Base-by-base conservation (phyloP, 37 sponge, comb jelly and placozoan genomes). In the Ephydatia muelleri region DNA sequence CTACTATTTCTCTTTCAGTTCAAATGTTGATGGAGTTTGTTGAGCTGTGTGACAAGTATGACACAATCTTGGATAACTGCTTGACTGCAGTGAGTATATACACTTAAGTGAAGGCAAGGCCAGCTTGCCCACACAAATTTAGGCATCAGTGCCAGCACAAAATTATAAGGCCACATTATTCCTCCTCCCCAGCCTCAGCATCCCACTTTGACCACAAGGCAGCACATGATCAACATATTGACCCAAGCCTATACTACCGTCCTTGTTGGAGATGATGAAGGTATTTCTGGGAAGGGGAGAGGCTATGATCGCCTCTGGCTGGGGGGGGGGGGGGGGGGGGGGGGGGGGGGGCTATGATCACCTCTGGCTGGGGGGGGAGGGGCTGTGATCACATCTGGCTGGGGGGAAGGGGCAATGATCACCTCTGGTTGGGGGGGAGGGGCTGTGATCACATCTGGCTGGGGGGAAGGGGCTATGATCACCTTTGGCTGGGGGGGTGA, bases 221-320 rank as follows among this genome's bases (percentile, higher is more conserved):
- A 86, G 26, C 84, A 78, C 38, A 57, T 76, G 32, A 90, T 91
- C 82, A 94, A 94, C 86, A 75, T 78, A 3, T 68, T 73, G 76
- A 91, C 91, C 72, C 88, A 88, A 38, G 22, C 73, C 38, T 94
- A 91, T 75, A 87, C 85, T 49, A 72, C 66, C 13, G 64, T 34
- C 82, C 21, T 70, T 30, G 91, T 94, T 0, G 26, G 74, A n/a
- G 78, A 85, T 89, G 75, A 49, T 89, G 29, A 49, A 76, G 64
- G 78, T 48, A n/a, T 27, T 14, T 1, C 8, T 4, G 47, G 6
- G 47, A 8, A 6, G 43, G 43, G 6, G 43, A 9, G 43, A 6
- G 3, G 3, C 3, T 43, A 43, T n/a, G n/a, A n/a, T n/a, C n/a
- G n/a, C n/a, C n/a, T n/a, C n/a, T n/a, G n/a, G 57, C 14, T 43